Evolutionary conservation across 2,113 vertebrate genomes (phyloP).

Genomic region (Arenaria interpres): DNA sequence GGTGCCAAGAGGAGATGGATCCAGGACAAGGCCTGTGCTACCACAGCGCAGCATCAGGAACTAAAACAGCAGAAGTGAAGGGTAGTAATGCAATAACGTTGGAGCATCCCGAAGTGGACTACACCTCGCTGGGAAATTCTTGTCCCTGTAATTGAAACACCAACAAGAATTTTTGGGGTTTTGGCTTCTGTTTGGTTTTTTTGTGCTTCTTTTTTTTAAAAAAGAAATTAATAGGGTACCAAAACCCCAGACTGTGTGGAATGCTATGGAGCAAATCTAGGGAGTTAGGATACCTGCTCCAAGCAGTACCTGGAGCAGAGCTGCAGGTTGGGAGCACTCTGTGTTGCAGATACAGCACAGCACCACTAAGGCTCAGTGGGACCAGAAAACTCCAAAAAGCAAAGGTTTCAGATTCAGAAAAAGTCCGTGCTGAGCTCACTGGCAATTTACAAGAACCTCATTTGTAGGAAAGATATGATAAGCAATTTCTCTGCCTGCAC

Average conservation of each 20-base stretch:
- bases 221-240: neutral
- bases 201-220: neutral
- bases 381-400: neutral
- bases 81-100: neutral
- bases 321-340: neutral
- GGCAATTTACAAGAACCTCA: neutral
- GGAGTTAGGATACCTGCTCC: neutral
- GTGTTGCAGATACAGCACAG: neutral
- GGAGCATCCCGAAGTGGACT: neutral
- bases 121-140: neutral
- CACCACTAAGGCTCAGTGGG: neutral
- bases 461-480: neutral
- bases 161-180: accelerated
- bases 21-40: neutral
- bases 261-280: neutral
- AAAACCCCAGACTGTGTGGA: neutral
- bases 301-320: neutral
- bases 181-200: neutral
- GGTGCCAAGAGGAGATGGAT: neutral
- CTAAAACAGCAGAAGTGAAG: neutral
- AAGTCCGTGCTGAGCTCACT: neutral
- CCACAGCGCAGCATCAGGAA: neutral
- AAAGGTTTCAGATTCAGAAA: neutral
- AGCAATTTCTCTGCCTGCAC: neutral
- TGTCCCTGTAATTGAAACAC: neutral